Conservation (phyloP, 2,797 vertebrate genomes). For the Phataginus tricuspis region DNA sequence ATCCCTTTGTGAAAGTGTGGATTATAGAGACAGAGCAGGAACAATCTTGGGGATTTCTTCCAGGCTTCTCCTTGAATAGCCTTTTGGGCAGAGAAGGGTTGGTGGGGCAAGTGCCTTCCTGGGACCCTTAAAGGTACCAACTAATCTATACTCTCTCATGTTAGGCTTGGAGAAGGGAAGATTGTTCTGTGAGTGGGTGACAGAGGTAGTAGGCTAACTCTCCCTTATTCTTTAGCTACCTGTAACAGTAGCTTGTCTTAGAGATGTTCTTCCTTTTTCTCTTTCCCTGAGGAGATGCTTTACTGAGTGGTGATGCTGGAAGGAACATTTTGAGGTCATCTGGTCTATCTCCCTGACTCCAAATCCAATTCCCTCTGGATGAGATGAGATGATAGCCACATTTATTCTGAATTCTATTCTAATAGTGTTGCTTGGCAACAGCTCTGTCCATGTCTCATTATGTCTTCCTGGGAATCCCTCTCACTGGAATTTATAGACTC, state of each 20-base stretch:
- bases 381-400: conserved; percentile 64
- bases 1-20: background rate
- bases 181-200: conserved; percentile 38
- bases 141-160: conserved; percentile 9
- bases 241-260: conserved; percentile 39
- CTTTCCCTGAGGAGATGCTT: background rate
- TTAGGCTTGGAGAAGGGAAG: background rate
- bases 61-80: conserved; percentile 25
- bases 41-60: conserved; percentile 46
- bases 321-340: conserved; percentile 56
- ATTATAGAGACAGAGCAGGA: conserved; percentile 18
- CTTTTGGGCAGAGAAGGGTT: background rate
- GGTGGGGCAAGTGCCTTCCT: background rate
- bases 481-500: conserved; percentile 55
- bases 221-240: conserved; percentile 37
- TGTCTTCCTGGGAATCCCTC: conserved; percentile 39
- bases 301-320: conserved; percentile 14
- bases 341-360: conserved; percentile 41
- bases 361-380: conserved; percentile 62
- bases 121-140: conserved; percentile 21
- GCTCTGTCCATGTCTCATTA: conserved; percentile 48
- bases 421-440: conserved; percentile 61
- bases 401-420: conserved; percentile 61
- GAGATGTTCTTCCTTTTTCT: background rate
- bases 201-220: conserved; percentile 3